A percentile compares a stretch with the other conserved stretches of the same genome.
Conservation (phyloP, 2,888 invertebrate species). For the Matsumyia berberina region DNA sequence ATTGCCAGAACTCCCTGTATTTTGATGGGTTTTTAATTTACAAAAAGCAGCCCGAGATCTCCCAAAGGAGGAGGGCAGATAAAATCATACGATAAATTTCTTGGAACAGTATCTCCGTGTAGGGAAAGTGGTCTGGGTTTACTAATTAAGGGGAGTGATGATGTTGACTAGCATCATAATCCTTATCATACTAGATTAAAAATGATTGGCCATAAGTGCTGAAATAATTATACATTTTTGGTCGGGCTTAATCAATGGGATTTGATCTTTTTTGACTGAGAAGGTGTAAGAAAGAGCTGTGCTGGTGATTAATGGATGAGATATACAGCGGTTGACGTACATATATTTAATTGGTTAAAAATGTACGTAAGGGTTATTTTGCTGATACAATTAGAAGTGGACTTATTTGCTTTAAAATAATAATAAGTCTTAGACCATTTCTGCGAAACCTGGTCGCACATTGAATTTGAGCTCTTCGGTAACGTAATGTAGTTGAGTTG, state of each 20-base stretch:
- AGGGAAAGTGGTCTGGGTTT: neutral
- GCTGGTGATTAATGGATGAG: constrained; percentile 25
- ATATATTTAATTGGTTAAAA: neutral
- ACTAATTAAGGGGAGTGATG: constrained; percentile 68
- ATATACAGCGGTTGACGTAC: neutral
- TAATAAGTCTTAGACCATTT: no score
- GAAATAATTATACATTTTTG: constrained; percentile 6
- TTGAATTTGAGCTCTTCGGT: no score
- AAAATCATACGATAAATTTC: constrained; percentile 48
- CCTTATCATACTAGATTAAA: constrained; percentile 28
- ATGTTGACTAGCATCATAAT: neutral
- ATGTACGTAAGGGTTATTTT: neutral
- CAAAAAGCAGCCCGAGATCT: constrained; percentile 40
- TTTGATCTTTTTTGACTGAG: neutral
- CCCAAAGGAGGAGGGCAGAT: constrained; percentile 21
- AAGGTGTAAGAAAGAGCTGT: neutral
- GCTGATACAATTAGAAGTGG: no score
- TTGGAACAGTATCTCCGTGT: neutral
- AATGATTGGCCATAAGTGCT: constrained; percentile 32
- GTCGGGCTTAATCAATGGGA: neutral
- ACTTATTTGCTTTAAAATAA: no score
- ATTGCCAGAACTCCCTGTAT: neutral
- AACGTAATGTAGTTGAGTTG: no score
- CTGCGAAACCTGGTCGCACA: no score
- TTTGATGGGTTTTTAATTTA: constrained; percentile 58